Conservation (phyloP, 1,140 invertebrate species). For the Neomicropteryx cornuta region DNA sequence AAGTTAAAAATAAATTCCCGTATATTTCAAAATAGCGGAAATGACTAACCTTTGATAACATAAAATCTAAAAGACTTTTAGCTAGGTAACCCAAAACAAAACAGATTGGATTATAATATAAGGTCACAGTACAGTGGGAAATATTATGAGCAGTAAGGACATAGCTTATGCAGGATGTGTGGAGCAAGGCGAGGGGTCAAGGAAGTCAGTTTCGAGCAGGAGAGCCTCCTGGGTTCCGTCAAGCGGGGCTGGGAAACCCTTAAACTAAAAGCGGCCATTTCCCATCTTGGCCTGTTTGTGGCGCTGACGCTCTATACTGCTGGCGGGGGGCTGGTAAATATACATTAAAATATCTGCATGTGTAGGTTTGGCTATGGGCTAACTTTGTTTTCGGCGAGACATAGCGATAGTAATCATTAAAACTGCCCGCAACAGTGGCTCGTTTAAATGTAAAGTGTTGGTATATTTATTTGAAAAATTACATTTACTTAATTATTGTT, state of each 20-base stretch:
- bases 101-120: no score
- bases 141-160: no score
- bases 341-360: slow-evolving; percentile 5
- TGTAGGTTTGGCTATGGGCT: background rate
- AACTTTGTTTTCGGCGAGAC: no score
- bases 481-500: background rate
- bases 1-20: no score
- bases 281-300: slow-evolving; percentile 57
- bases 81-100: no score
- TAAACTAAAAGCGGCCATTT: slow-evolving; percentile 46
- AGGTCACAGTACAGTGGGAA: no score
- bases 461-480: background rate
- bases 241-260: slow-evolving; percentile 33
- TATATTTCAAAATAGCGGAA: no score
- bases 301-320: slow-evolving; percentile 61
- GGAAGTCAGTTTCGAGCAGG: slow-evolving; percentile 34
- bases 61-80: no score
- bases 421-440: background rate
- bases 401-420: background rate
- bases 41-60: no score
- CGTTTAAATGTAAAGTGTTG: background rate
- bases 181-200: no score
- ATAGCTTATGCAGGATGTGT: no score
- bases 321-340: slow-evolving; percentile 61
- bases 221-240: slow-evolving; percentile 30